These are phyloP conservation scores for Bufotes viridis DNA, from an alignment of 2,797 vertebrate species.

Conservation along the genomic window DNA sequence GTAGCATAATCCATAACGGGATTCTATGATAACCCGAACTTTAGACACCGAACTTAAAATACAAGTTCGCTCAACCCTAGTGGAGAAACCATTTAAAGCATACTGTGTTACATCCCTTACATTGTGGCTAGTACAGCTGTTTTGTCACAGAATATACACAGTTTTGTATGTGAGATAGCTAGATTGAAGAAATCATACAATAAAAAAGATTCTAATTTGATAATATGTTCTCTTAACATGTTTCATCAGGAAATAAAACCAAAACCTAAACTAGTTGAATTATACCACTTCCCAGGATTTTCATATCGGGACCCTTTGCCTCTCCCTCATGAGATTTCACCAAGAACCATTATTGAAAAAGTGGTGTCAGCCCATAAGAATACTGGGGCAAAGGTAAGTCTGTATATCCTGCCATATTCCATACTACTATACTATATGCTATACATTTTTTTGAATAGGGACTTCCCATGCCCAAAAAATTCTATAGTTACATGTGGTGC, in stretches of 20 bases:
- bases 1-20: too few species aligned
- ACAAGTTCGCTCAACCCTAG: too few species aligned
- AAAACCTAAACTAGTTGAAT: constrained; percentile 64
- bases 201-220: not conserved
- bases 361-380: constrained; percentile 71
- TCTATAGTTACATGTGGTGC: too few species aligned
- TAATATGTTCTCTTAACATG: not conserved
- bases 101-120: too few species aligned
- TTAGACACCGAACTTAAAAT: too few species aligned
- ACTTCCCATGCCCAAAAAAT: not conserved
- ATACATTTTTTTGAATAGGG: too few species aligned
- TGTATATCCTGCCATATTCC: not conserved
- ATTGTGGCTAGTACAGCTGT: too few species aligned
- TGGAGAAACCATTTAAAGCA: too few species aligned
- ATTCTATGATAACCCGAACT: too few species aligned
- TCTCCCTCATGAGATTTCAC: constrained; percentile 67
- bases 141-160: too few species aligned
- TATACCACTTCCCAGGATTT: constrained; percentile 67
- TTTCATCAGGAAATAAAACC: not conserved
- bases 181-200: not conserved
- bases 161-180: too few species aligned
- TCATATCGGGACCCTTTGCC: constrained; percentile 55
- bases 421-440: not conserved
- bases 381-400: constrained; percentile 68
- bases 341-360: constrained; percentile 65